Conservation (phyloP, 2,113 vertebrate genomes). For the Dinomys branickii region DNA sequence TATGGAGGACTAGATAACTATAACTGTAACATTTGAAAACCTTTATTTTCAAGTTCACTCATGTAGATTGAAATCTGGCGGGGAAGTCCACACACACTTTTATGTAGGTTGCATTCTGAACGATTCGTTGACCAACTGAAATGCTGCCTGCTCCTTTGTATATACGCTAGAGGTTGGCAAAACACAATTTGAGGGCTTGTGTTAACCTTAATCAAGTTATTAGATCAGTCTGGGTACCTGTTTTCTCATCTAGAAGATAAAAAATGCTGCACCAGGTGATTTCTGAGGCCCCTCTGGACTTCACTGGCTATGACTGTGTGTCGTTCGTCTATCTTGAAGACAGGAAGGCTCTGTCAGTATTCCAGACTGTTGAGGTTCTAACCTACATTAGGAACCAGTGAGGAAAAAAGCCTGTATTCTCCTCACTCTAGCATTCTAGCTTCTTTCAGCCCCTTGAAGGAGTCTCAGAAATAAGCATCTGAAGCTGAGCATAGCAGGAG, state of each 20-base stretch:
- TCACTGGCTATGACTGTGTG: background rate
- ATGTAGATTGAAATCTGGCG: background rate
- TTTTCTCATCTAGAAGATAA: slow-evolving; percentile 17
- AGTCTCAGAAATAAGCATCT: background rate
- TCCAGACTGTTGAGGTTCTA: background rate
- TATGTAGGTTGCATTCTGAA: slow-evolving; percentile 9
- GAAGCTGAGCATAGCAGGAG: background rate
- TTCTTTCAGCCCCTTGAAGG: background rate
- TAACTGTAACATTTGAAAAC: slow-evolving; percentile 6
- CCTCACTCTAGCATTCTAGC: background rate
- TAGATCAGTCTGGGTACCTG: background rate
- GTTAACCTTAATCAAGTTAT: slow-evolving; percentile 1
- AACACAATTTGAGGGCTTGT: background rate
- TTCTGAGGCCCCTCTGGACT: slow-evolving; percentile 10
- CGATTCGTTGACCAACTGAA: background rate
- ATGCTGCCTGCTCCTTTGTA: background rate
- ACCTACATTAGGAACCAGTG: slow-evolving; percentile 37
- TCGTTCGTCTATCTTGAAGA: background rate
- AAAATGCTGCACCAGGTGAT: background rate
- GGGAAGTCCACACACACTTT: background rate
- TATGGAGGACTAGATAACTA: background rate
- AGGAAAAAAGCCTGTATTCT: background rate
- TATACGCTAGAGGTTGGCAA: background rate
- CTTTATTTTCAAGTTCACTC: slow-evolving; percentile 35
- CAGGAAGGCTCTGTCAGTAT: slow-evolving; percentile 15